phyloP scores from a whole-genome alignment of 2,113 vertebrate species.

The Dolichallabes microphthalmus region DNA sequence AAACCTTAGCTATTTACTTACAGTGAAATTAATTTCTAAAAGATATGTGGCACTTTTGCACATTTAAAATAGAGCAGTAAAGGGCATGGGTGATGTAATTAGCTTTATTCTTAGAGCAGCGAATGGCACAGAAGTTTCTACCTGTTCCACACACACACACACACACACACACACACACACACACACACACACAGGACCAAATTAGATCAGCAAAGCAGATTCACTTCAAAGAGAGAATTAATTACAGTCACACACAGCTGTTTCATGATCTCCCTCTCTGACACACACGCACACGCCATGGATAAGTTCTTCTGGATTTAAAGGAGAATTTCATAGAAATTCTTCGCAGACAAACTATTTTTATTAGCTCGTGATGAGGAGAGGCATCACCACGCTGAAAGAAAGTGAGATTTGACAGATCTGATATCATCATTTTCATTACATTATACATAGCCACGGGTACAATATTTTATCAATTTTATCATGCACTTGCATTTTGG shows the following conservation, averaged over 20 bases:
- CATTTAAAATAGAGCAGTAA: slow-evolving; percentile 16
- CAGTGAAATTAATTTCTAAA: background rate
- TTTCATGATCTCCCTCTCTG: slow-evolving; percentile 3
- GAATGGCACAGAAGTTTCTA: slow-evolving; percentile 6
- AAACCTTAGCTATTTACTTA: background rate
- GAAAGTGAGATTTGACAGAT: background rate
- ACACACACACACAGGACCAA: background rate
- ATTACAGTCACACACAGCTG: slow-evolving; percentile 8
- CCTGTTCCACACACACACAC: background rate
- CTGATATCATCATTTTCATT: background rate
- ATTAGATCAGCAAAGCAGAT: slow-evolving; percentile 16
- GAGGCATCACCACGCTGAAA: background rate
- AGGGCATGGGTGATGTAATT: slow-evolving; percentile 14
- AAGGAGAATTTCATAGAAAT: background rate
- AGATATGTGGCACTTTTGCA: background rate
- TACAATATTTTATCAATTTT: background rate
- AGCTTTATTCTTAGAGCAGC: slow-evolving; percentile 20
- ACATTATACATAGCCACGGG: background rate
- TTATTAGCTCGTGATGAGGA: background rate
- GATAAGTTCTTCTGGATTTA: background rate
- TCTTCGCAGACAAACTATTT: background rate
- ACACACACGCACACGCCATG: background rate
- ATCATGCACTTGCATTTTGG: background rate
- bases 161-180: slow-evolving; percentile 12
- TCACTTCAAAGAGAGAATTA: slow-evolving; percentile 17